These are phyloP conservation scores for Chrysolina haemoptera DNA, from an alignment of 2,888 invertebrate genomes.

Conservation along the genomic window DNA sequence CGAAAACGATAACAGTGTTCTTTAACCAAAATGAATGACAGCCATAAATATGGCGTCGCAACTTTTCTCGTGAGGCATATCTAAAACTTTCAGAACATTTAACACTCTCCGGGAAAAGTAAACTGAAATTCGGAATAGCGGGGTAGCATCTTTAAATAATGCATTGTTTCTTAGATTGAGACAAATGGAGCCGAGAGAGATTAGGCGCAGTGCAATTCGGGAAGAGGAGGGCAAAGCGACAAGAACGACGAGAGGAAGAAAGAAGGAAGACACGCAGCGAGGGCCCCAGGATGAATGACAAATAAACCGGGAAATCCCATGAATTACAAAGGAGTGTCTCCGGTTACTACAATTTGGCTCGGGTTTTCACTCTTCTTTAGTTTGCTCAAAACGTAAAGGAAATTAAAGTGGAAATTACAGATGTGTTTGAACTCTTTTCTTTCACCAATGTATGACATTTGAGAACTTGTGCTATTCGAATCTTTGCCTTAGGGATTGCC, in stretches of 20 bases:
- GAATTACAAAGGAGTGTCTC: conserved; percentile 71
- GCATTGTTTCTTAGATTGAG: conserved; percentile 70
- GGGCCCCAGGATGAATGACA: conserved; percentile 69
- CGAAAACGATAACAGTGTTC: conserved; percentile 28
- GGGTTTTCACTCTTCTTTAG: conserved; percentile 60
- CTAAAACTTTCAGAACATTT: conserved; percentile 50
- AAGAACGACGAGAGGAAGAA: conserved; percentile 30
- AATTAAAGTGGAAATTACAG: conserved; percentile 67
- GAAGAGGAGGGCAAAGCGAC: conserved; percentile 20
- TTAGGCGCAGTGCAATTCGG: conserved; percentile 62
- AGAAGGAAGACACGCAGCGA: conserved; percentile 62
- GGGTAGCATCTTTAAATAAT: conserved; percentile 68
- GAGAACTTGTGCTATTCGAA: conserved; percentile 35
- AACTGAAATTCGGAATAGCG: conserved; percentile 55
- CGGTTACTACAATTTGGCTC: conserved; percentile 66
- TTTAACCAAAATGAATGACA: conserved; percentile 39
- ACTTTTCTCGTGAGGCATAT: conserved; percentile 34
- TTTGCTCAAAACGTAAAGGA: conserved; percentile 61
- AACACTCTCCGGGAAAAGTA: conserved; percentile 52
- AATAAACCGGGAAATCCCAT: conserved; percentile 70
- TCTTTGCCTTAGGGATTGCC: conserved; percentile 16
- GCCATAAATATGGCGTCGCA: conserved; percentile 31
- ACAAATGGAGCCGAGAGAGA: conserved; percentile 69
- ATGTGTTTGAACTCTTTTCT: conserved; percentile 55
- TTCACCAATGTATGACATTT: conserved; percentile 42